phyloP scores from a whole-genome alignment of 2,888 invertebrate genomes.

The Sarcophaga caerulescens region DNA sequence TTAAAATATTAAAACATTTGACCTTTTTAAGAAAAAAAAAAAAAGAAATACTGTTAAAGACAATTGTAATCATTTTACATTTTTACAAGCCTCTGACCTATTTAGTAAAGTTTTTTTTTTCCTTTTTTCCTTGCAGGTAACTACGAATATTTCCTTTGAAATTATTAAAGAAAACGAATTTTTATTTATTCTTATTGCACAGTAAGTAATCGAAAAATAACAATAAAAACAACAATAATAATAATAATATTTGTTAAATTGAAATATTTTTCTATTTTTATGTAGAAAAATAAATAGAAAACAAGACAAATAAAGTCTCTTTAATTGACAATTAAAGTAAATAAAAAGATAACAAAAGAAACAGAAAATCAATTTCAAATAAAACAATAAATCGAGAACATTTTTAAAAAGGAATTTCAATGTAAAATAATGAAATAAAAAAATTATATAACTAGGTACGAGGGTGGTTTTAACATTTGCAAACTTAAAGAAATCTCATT shows the following conservation, averaged over 20 bases:
- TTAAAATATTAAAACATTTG: not conserved
- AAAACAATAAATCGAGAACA: too few relatives aligned
- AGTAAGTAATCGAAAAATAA: not conserved
- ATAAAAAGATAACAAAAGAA: too few relatives aligned
- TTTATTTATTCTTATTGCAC: not conserved
- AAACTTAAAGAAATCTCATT: too few relatives aligned
- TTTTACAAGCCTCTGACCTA: not conserved
- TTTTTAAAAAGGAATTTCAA: too few relatives aligned
- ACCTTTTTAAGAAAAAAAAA: not conserved
- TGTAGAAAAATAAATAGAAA: not conserved
- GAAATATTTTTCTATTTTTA: not conserved
- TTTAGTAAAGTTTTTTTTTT: not conserved
- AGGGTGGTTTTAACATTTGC: too few relatives aligned
- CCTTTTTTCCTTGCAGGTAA: constrained; percentile 41
- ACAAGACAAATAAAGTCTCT: too few relatives aligned
- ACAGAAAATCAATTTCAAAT: too few relatives aligned
- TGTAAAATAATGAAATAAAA: too few relatives aligned
- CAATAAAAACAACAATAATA: not conserved
- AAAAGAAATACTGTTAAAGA: too few relatives aligned
- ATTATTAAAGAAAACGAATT: not conserved
- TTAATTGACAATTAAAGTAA: too few relatives aligned
- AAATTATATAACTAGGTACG: too few relatives aligned
- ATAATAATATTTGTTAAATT: not conserved
- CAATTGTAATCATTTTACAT: not conserved
- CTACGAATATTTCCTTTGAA: not conserved